Evolutionary conservation across 2,888 invertebrate genomes (phyloP).

Genomic region (Physocephala rufipes): DNA sequence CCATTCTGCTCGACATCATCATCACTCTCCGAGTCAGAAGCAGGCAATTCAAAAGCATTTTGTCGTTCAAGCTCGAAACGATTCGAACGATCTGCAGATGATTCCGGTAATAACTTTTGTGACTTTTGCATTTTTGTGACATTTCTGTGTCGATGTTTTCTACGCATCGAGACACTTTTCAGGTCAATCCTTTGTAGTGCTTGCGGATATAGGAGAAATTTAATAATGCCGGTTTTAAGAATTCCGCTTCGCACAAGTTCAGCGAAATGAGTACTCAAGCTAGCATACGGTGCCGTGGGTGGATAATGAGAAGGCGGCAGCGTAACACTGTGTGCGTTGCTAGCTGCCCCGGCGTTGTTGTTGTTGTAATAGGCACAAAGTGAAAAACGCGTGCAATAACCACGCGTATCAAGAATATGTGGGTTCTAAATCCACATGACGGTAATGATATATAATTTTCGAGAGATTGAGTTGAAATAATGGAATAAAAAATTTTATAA

Average conservation of each 20-base stretch:
- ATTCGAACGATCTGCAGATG: constrained; percentile 43
- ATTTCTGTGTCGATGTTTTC: constrained; percentile 62
- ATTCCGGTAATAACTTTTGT: constrained; percentile 30
- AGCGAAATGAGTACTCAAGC: constrained; percentile 79
- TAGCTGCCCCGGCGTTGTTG: constrained; percentile 42
- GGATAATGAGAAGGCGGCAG: constrained; percentile 80
- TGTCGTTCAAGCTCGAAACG: constrained; percentile 68
- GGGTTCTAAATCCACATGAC: constrained; percentile 43
- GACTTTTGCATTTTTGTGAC: constrained; percentile 58
- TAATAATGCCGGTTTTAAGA: constrained; percentile 76
- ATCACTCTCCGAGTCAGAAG: constrained; percentile 65
- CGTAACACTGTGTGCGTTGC: constrained; percentile 63
- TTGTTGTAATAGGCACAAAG: constrained; percentile 66
- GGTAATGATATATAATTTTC: too few species aligned
- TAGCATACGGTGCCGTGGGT: constrained; percentile 80
- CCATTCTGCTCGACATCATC: constrained; percentile 54
- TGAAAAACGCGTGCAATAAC: constrained; percentile 69
- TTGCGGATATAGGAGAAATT: constrained; percentile 77
- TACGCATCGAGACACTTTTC: constrained; percentile 68
- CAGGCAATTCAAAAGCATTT: constrained; percentile 67
- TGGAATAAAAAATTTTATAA: too few species aligned
- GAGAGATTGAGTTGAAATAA: too few species aligned
- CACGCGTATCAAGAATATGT: constrained; percentile 68
- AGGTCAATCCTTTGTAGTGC: constrained; percentile 69
- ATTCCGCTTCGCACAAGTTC: constrained; percentile 77